phyloP scores from a whole-genome alignment of 2,888 invertebrate genomes.

The Tanytarsus gracilentus region DNA sequence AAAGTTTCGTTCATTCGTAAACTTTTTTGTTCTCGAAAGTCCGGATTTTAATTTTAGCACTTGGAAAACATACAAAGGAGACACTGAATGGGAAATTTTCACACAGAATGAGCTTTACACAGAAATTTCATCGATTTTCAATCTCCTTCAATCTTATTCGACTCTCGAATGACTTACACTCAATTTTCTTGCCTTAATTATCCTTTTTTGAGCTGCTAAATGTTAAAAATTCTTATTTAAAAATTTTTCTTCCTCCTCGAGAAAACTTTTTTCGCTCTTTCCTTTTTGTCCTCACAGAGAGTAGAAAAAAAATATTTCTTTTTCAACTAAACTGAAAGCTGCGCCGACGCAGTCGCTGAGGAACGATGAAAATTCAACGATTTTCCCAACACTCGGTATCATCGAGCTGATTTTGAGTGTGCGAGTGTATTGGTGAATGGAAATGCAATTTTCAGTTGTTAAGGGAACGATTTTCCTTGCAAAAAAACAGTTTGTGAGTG shows the following conservation, averaged over 20 bases:
- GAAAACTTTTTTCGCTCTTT: slow-evolving; percentile 4
- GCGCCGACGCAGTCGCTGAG: slow-evolving; percentile 2
- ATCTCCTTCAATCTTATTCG: not conserved
- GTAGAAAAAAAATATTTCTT: slow-evolving; percentile 1
- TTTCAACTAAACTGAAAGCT: slow-evolving; percentile 18
- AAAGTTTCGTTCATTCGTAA: not conserved
- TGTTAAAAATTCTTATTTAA: not conserved
- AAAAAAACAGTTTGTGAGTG: not conserved
- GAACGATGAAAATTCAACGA: slow-evolving; percentile 19
- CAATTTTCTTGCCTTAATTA: not conserved
- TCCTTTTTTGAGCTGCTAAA: not conserved
- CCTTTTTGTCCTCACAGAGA: not conserved
- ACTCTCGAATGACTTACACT: not conserved
- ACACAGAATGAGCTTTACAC: no score
- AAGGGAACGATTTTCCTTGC: not conserved
- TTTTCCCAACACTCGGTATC: no score
- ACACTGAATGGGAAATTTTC: not conserved
- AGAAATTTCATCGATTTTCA: no score
- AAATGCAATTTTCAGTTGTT: slow-evolving; percentile 20
- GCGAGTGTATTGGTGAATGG: slow-evolving; percentile 17
- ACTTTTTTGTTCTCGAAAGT: no score
- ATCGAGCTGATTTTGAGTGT: no score
- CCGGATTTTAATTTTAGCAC: no score
- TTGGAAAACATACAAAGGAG: no score
- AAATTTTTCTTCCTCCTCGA: not conserved